A percentile compares a stretch with the other conserved stretches of the same genome.
Conservation (phyloP, 2,888 invertebrate genomes). For the Neocrepidodera transversa region DNA sequence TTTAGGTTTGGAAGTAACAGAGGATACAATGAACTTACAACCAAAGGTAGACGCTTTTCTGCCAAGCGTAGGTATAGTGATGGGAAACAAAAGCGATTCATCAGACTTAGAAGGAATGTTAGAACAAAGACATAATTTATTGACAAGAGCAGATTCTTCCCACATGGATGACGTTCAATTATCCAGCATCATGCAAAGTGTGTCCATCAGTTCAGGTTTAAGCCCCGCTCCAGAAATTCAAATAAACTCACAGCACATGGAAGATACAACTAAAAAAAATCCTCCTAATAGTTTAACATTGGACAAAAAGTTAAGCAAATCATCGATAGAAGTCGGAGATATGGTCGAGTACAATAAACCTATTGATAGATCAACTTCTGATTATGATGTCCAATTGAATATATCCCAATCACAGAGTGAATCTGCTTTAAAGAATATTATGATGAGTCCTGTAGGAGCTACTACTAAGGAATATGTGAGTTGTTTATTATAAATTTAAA, state of each 20-base stretch:
- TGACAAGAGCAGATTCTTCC: constrained; percentile 55
- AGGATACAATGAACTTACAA: constrained; percentile 41
- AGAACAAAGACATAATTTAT: constrained; percentile 60
- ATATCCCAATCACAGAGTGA: constrained; percentile 82
- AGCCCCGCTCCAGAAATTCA: constrained; percentile 56
- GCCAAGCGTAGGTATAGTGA: constrained; percentile 71
- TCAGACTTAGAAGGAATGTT: constrained; percentile 48
- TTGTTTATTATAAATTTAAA: no score
- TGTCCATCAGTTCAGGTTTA: constrained; percentile 47
- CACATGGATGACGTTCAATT: constrained; percentile 58
- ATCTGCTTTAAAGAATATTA: constrained; percentile 71
- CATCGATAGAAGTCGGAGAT: constrained; percentile 71
- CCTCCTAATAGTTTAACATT: constrained; percentile 66
- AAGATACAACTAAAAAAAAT: constrained; percentile 49
- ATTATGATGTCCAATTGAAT: constrained; percentile 73
- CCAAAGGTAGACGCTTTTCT: constrained; percentile 63
- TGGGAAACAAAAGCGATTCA: constrained; percentile 55
- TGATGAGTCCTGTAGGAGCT: constrained; percentile 72
- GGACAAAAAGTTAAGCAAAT: constrained; percentile 72
- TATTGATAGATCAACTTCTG: constrained; percentile 65
- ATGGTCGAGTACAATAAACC: constrained; percentile 48
- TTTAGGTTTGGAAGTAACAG: constrained; percentile 52
- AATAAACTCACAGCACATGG: constrained; percentile 52
- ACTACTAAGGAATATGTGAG: constrained; percentile 68
- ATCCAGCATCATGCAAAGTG: constrained; percentile 58